Conservation (phyloP, 2,888 invertebrate genomes). For the Andricus curvator region DNA sequence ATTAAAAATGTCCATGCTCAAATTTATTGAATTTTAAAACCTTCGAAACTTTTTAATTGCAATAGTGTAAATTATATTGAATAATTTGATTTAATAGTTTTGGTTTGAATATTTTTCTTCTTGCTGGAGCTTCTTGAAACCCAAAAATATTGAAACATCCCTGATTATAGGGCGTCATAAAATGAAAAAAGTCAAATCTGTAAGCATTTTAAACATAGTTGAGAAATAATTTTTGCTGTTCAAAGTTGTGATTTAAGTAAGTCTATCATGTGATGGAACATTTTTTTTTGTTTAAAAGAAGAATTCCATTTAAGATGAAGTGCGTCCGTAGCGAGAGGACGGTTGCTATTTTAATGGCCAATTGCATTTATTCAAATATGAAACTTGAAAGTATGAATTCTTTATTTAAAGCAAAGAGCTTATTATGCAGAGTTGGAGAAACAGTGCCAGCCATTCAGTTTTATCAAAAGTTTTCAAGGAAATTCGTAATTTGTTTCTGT, state of each 20-base stretch:
- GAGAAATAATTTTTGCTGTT: no score
- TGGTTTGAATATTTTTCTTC: background rate
- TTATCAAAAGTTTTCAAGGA: conserved; percentile 26
- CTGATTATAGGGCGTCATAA: background rate
- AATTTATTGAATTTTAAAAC: no score
- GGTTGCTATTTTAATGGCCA: conserved; percentile 12
- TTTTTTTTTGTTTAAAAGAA: background rate
- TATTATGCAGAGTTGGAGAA: conserved; percentile 19
- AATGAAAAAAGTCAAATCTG: no score
- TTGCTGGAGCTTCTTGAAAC: background rate
- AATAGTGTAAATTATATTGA: no score
- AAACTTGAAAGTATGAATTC: background rate
- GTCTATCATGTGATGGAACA: no score
- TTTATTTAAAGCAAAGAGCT: background rate
- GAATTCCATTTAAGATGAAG: background rate
- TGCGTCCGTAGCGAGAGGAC: background rate
- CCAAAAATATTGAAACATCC: background rate
- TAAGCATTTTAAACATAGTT: no score
- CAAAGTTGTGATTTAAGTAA: no score
- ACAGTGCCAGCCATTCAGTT: conserved; percentile 19
- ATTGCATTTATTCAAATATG: conserved; percentile 38
- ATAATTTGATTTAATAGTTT: no score
- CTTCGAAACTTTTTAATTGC: no score
- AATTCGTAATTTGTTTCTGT: background rate
- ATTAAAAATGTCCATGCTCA: no score